A percentile compares a stretch with the other conserved stretches of the same genome.
Conservation (phyloP, 2,113 vertebrate species). For the Chloropsis hardwickii region DNA sequence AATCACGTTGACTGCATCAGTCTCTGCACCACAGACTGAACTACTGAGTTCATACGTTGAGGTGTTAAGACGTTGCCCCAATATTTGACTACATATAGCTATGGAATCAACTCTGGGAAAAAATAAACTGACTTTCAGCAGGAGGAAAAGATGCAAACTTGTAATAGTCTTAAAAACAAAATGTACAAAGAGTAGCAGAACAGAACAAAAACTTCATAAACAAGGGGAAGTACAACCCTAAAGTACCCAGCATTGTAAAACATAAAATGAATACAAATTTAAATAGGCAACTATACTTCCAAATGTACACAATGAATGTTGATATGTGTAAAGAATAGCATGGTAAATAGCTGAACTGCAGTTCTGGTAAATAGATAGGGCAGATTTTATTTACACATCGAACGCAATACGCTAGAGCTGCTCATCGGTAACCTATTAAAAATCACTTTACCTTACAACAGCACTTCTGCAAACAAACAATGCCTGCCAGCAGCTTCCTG, state of each 20-base stretch:
- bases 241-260: slow-evolving; percentile 68
- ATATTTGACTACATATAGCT: slow-evolving; percentile 65
- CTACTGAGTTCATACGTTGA: slow-evolving; percentile 53
- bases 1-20: slow-evolving; percentile 63
- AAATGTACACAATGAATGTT: slow-evolving; percentile 62
- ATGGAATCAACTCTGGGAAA: slow-evolving; percentile 62
- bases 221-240: slow-evolving; percentile 66
- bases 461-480: slow-evolving; percentile 24
- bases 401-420: slow-evolving; percentile 44
- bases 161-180: slow-evolving; percentile 64
- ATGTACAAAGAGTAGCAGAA: slow-evolving; percentile 70
- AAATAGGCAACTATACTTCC: slow-evolving; percentile 66
- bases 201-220: slow-evolving; percentile 67
- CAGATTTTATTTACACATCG: slow-evolving; percentile 75
- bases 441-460: slow-evolving; percentile 58
- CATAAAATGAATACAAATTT: slow-evolving; percentile 65
- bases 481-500: slow-evolving; percentile 27
- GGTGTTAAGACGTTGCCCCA: slow-evolving; percentile 63
- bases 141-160: slow-evolving; percentile 67
- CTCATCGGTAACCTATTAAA: slow-evolving; percentile 56
- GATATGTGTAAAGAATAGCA: slow-evolving; percentile 67
- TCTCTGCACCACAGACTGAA: slow-evolving; percentile 58
- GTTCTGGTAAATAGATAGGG: slow-evolving; percentile 55
- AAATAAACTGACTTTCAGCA: slow-evolving; percentile 58
- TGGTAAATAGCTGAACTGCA: slow-evolving; percentile 56